A percentile compares a stretch with the other conserved stretches of the same genome.
Conservation (phyloP, 2,113 vertebrate genomes). For the Microtus oregoni region DNA sequence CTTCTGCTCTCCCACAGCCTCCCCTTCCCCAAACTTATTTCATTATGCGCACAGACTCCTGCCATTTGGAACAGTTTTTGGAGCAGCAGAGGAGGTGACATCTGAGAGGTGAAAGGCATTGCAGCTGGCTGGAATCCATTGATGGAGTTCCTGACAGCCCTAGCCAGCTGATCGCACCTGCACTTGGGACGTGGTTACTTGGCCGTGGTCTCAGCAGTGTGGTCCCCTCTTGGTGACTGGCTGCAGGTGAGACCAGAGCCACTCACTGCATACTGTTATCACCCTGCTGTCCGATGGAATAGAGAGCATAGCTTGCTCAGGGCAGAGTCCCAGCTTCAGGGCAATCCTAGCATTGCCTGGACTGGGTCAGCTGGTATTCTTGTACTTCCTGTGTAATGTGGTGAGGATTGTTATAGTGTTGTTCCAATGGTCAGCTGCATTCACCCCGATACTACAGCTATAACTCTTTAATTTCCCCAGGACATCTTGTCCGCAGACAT, state of each 20-base stretch:
- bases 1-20: neutral
- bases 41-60: constrained; percentile 63
- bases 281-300: neutral
- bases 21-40: neutral
- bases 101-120: constrained; percentile 74
- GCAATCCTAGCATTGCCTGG: constrained; percentile 42
- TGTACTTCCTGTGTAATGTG: constrained; percentile 34
- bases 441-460: neutral
- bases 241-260: constrained; percentile 76
- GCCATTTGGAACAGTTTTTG: constrained; percentile 76
- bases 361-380: neutral
- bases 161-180: constrained; percentile 65
- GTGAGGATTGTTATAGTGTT: constrained; percentile 18
- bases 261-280: constrained; percentile 50
- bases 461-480: neutral
- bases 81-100: constrained; percentile 58
- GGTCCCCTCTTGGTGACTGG: constrained; percentile 70
- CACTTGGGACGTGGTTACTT: constrained; percentile 16
- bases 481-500: constrained; percentile 42
- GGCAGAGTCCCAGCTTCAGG: constrained; percentile 51
- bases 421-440: constrained; percentile 29
- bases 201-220: constrained; percentile 51
- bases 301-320: constrained; percentile 13
- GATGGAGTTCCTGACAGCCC: constrained; percentile 60
- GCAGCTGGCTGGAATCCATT: constrained; percentile 68